phyloP scores from a whole-genome alignment of 2,113 vertebrate species.

The Prolemur simus region DNA sequence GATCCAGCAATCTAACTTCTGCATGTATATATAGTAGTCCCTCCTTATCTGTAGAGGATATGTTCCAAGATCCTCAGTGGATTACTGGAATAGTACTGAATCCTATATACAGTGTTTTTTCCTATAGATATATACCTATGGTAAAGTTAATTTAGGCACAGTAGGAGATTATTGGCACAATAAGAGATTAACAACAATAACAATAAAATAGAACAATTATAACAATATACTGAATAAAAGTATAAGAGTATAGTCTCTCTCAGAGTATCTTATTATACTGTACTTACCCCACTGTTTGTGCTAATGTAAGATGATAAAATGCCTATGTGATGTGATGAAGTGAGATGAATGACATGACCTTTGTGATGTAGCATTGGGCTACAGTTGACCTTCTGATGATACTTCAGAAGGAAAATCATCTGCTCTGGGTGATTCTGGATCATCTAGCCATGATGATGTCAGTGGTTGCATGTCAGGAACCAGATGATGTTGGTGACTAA shows the following conservation, averaged over 20 bases:
- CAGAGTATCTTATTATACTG: no score
- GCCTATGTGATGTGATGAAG: background rate
- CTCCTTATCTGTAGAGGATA: background rate
- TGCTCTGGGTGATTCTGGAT: background rate
- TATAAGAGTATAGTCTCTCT: no score
- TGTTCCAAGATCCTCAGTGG: background rate
- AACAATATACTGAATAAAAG: no score
- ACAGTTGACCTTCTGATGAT: background rate
- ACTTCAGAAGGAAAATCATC: background rate
- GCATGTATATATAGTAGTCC: no score
- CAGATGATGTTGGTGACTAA: background rate
- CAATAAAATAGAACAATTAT: background rate
- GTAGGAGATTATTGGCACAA: background rate
- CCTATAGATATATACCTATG: background rate
- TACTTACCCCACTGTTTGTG: no score
- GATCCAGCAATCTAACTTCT: background rate
- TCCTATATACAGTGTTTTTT: background rate
- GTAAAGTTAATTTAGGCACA: background rate
- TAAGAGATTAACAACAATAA: background rate
- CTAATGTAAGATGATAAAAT: background rate
- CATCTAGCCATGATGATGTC: background rate
- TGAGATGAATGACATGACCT: background rate
- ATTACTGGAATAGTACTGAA: background rate
- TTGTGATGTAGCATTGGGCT: background rate
- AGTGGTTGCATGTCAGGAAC: background rate